Evolutionary conservation across 2,888 invertebrate genomes (phyloP).

Genomic region (Diarsia rubi): DNA sequence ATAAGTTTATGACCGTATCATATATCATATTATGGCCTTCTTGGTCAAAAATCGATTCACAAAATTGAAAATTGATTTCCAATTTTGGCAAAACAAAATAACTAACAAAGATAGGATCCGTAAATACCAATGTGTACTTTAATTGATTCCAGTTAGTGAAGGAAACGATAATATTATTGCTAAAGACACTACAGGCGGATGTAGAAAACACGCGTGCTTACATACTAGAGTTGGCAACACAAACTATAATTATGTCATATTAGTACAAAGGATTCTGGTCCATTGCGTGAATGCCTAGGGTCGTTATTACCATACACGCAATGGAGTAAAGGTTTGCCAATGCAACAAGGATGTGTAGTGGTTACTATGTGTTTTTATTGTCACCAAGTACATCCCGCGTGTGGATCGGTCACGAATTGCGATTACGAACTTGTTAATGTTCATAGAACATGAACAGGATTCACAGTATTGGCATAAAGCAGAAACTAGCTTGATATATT

Average conservation of each 20-base stretch:
- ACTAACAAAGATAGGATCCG: background rate
- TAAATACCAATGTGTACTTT: slow-evolving; percentile 4
- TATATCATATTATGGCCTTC: slow-evolving; percentile 10
- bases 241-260: slow-evolving; percentile 36
- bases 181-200: slow-evolving; percentile 70
- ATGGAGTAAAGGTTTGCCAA: slow-evolving; percentile 51
- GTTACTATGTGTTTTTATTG: slow-evolving; percentile 72
- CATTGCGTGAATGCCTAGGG: slow-evolving; percentile 38
- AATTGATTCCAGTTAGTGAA: slow-evolving; percentile 33
- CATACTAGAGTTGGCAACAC: slow-evolving; percentile 50
- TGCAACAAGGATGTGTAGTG: slow-evolving; percentile 80
- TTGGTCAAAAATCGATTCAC: background rate
- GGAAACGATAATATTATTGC: slow-evolving; percentile 64
- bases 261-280: slow-evolving; percentile 51
- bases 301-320: slow-evolving; percentile 45
- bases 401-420: slow-evolving; percentile 78
- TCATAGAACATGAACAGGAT: slow-evolving; percentile 60
- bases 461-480: slow-evolving; percentile 16
- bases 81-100: background rate
- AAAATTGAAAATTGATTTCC: too few relatives aligned
- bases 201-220: slow-evolving; percentile 60
- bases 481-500: background rate
- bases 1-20: background rate
- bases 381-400: slow-evolving; percentile 74
- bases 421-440: slow-evolving; percentile 53